Conservation (phyloP, 2,113 vertebrate genomes). For the Rhea americana region DNA sequence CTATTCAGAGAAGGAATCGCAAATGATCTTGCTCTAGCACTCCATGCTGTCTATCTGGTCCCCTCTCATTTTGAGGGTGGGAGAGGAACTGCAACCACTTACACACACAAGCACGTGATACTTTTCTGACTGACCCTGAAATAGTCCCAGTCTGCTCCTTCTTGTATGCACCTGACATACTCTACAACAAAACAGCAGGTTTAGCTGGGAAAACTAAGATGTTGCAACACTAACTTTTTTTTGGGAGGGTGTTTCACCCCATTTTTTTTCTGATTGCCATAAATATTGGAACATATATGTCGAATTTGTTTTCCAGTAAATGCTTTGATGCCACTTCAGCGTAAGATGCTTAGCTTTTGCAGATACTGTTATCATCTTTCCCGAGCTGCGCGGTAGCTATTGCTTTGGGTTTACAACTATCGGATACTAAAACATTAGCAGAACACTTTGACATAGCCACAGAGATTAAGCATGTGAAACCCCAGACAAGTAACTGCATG, state of each 20-base stretch:
- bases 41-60: background rate
- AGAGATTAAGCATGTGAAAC: rapidly evolving
- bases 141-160: background rate
- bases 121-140: background rate
- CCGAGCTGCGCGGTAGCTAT: background rate
- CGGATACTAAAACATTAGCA: background rate
- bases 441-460: background rate
- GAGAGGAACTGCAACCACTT: too few relatives aligned
- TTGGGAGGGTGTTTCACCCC: background rate
- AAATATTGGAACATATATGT: background rate
- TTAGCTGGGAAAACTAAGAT: background rate
- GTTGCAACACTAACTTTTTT: background rate
- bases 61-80: too few relatives aligned
- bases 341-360: rapidly evolving
- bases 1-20: background rate
- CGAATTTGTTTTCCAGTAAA: background rate
- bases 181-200: background rate
- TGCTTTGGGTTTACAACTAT: background rate
- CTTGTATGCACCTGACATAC: background rate
- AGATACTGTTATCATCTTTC: background rate
- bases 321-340: background rate
- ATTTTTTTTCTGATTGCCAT: background rate
- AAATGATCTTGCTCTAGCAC: background rate
- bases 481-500: background rate
- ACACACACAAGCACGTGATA: too few relatives aligned